Evolutionary conservation across 2,888 invertebrate species (phyloP).

Genomic region (Melinaea menophilus): DNA sequence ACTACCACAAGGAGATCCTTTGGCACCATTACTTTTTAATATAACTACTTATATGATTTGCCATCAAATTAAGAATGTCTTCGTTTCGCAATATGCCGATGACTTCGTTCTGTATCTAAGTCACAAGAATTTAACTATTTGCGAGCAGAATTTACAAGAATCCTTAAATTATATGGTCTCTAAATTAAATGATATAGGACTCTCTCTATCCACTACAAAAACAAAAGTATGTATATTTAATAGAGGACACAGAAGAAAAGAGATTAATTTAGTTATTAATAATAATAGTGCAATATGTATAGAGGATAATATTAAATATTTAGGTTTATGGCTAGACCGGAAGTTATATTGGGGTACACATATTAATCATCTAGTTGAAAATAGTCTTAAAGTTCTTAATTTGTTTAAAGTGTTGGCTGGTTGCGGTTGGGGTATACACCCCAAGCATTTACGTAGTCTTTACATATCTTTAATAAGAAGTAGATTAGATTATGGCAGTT

Average conservation of each 20-base stretch:
- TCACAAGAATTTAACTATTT: background rate
- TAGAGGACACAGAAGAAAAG: constrained; percentile 1
- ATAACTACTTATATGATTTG: background rate
- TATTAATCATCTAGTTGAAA: too few relatives aligned
- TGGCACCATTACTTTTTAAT: background rate
- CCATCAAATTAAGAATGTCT: background rate
- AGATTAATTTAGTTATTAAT: background rate
- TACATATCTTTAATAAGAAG: too few relatives aligned
- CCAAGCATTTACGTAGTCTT: too few relatives aligned
- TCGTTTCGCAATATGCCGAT: constrained; percentile 12
- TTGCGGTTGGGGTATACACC: too few relatives aligned
- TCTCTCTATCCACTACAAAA: background rate
- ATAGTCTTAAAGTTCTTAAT: too few relatives aligned
- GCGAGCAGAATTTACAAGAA: constrained; percentile 4
- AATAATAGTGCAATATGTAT: background rate
- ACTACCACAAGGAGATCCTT: background rate
- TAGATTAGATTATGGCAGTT: too few relatives aligned
- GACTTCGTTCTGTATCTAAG: constrained; percentile 5
- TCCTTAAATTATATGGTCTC: constrained; percentile 4
- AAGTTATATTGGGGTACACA: too few relatives aligned
- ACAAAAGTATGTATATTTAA: background rate
- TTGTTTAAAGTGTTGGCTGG: too few relatives aligned
- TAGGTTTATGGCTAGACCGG: too few relatives aligned
- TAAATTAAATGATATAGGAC: constrained; percentile 6
- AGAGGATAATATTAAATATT: too few relatives aligned